Percentiles rank a stretch among this genome's conserved stretches.
These are phyloP conservation scores for Conus ventricosus DNA, from an alignment of 1,140 invertebrate genomes.

Conservation along the genomic window DNA sequence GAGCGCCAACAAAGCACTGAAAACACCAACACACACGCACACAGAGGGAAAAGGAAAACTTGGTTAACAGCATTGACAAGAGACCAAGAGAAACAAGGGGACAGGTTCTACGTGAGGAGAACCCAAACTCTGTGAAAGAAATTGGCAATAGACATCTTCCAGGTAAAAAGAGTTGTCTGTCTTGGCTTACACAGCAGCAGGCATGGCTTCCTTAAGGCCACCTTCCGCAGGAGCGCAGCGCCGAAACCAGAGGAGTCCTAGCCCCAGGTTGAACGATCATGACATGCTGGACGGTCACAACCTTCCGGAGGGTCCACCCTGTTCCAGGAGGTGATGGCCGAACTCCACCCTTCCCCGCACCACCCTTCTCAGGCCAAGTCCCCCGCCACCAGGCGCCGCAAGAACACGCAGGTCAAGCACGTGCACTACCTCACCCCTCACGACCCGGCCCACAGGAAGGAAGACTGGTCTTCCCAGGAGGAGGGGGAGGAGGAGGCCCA, in stretches of 20 bases:
- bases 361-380: background rate
- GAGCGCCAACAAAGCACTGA: too few relatives aligned
- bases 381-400: background rate
- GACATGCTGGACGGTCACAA: background rate
- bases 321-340: constrained; percentile 17
- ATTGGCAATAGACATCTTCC: too few relatives aligned
- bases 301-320: constrained; percentile 5
- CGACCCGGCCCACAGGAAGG: background rate
- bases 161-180: too few relatives aligned
- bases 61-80: too few relatives aligned
- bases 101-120: background rate
- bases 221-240: background rate
- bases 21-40: too few relatives aligned
- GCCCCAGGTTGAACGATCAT: background rate
- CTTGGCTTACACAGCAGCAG: background rate
- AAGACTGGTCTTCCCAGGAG: background rate
- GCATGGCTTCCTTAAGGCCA: background rate
- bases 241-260: background rate
- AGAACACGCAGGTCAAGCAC: constrained; percentile 2
- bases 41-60: too few relatives aligned
- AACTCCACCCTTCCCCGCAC: background rate
- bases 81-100: too few relatives aligned
- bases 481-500: background rate
- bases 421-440: background rate
- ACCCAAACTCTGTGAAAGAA: too few relatives aligned